Evolutionary conservation across 2,797 vertebrate genomes (phyloP), one percentile per base, ranked within the genome.

Genomic region (Ataeniobius toweri): DNA sequence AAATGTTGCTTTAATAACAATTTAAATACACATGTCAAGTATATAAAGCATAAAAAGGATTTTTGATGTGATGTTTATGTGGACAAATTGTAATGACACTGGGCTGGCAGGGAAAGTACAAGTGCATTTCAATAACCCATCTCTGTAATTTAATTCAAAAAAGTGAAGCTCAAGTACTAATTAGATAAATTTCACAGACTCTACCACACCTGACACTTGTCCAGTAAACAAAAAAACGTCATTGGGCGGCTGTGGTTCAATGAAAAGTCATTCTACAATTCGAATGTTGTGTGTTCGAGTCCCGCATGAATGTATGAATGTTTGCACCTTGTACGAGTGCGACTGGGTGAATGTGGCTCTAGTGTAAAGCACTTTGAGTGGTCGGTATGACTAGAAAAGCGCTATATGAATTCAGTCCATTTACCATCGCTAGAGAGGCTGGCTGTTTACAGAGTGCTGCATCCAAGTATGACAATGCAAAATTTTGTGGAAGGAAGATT

Each of bases 1-100:
- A 89, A 90, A 88, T 88, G 75, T 88, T 87, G 89, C 85, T 91
- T 86, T 91, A 86, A 87, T 56, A 75, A 44, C 44, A 41, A 74
- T 79, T 83, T 68, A 69, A 48, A 28, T 41, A 41, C 53, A 53
- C 46, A 22, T 78, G 77, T 86, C 63, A 71, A 77, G 76, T 46
- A 51, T 58, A 53, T 51, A n/a, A 82, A 75, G 73, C 65, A 51
- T 65, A 63, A 65, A 76, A 56, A 68, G 16, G 58, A 83, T 65
- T 72, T 44, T 61, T 58, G 39, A 70, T 61, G 26, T 55, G 59
- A 78, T 63, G 56, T 58, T n/a, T 82, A 59, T 75, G 53, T 81
- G 36, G 46, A 81, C 76, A 69, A 81, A 61, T 63, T 76, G 48
- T 22, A 77, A 73, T 71, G 68, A 61, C 55, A 53, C 74, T 53